These are phyloP conservation scores for Herminia tarsipennalis DNA, from an alignment of 2,888 invertebrate species.

Conservation along the genomic window DNA sequence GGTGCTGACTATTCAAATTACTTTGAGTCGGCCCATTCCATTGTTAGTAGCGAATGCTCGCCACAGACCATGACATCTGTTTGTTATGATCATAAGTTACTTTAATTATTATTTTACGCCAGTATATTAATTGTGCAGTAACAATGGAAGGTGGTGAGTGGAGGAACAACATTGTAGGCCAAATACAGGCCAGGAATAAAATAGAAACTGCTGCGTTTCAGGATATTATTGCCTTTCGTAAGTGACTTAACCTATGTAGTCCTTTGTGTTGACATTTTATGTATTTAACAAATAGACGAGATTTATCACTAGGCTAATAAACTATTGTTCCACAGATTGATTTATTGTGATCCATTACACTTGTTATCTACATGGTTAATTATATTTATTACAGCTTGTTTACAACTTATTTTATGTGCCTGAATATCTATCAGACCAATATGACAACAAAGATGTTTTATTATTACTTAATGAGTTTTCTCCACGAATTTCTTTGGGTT, in stretches of 20 bases:
- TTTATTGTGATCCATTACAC: conserved; percentile 20
- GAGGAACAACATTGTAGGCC: conserved; percentile 89
- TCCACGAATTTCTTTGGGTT: no score
- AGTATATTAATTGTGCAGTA: conserved; percentile 38
- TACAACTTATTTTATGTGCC: conserved; percentile 22
- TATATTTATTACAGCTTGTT: conserved; percentile 28
- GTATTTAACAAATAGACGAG: conserved; percentile 24
- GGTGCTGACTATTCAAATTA: conserved; percentile 4
- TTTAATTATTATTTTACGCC: conserved; percentile 50
- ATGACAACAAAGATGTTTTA: no score
- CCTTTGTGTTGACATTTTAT: conserved; percentile 53
- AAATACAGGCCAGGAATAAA: conserved; percentile 90
- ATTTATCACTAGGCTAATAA: conserved; percentile 46
- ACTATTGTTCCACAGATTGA: conserved; percentile 38
- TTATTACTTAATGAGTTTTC: no score
- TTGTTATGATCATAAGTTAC: conserved; percentile 70
- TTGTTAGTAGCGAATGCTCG: conserved; percentile 11
- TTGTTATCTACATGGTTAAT: conserved; percentile 32
- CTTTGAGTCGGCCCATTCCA: neutral
- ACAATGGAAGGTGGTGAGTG: conserved; percentile 85
- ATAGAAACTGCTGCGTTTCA: conserved; percentile 91
- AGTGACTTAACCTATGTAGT: conserved; percentile 80
- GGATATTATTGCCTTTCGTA: conserved; percentile 93
- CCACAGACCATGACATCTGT: conserved; percentile 63
- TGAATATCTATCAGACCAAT: neutral